phyloP scores from a whole-genome alignment of 2,797 vertebrate species.

The Borostomias antarcticus region DNA sequence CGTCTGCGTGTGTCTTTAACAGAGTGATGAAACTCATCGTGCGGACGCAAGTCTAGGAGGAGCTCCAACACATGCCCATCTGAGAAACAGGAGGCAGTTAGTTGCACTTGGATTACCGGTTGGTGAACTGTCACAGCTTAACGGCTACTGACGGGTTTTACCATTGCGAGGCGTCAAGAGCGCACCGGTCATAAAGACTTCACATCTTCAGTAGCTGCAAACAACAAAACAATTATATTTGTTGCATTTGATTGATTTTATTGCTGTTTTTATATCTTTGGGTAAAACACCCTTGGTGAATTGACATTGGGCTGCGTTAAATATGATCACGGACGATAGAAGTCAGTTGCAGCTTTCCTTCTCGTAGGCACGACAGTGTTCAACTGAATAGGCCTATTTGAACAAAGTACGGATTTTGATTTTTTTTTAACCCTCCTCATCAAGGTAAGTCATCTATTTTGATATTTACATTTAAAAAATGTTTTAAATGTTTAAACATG shows the following conservation, averaged over 20 bases:
- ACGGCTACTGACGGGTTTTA: slow-evolving; percentile 47
- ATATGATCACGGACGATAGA: slow-evolving; percentile 55
- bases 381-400: slow-evolving; percentile 25
- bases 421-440: slow-evolving; percentile 21
- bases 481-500: neutral
- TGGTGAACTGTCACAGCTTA: slow-evolving; percentile 64
- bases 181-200: slow-evolving; percentile 31
- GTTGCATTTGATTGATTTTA: slow-evolving; percentile 38
- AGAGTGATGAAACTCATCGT: slow-evolving; percentile 31
- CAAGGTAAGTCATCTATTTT: slow-evolving; percentile 49
- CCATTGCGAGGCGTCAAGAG: slow-evolving; percentile 15
- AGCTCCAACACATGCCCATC: slow-evolving; percentile 58
- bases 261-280: slow-evolving; percentile 42
- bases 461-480: neutral
- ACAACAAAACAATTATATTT: slow-evolving; percentile 23
- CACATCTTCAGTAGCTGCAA: slow-evolving; percentile 15
- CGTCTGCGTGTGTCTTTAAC: slow-evolving; percentile 40
- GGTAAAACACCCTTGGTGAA: slow-evolving; percentile 40
- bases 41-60: slow-evolving; percentile 56
- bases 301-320: slow-evolving; percentile 52
- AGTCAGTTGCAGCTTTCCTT: slow-evolving; percentile 38
- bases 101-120: slow-evolving; percentile 72
- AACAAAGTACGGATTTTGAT: slow-evolving; percentile 17
- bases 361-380: slow-evolving; percentile 14
- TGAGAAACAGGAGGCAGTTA: slow-evolving; percentile 56